Base-by-base conservation (phyloP, 2,888 invertebrate species). In the Tuberolachnus salignus region DNA sequence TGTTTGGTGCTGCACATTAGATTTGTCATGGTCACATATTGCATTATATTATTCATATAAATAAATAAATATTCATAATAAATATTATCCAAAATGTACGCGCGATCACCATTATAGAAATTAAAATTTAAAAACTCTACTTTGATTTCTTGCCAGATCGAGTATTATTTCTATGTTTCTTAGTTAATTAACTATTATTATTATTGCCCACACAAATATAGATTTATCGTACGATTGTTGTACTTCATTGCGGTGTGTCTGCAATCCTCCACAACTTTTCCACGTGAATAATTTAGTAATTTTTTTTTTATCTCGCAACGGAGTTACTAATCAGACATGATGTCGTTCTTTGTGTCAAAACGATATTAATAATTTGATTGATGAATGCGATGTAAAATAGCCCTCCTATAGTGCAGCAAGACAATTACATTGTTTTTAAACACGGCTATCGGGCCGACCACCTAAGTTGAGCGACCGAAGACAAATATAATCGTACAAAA, bases 341-440 rank as follows among this genome's bases (percentile, higher is more conserved):
- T 44, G 23, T 55, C 19, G 55, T 67, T 49, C 57, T 55, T 75
- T 67, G 66, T 67, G 49, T 55, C 46, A 75, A 57, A 75, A 55
- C 55, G 19, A 67, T 67, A 75, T 57, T 46, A 66, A 57, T 55
- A 55, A 53, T 57, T 55, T 57, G 66, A 67, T 67, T 67, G 66
- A 75, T 75, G 75, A 67, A 67, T 57, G 26, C 34, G 3, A 34
- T 49, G 46, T 19, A 67, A 75, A 75, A 75, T 46, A 34, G 66
- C 75, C 46, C 66, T 46, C 75, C 66, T 66, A 49, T 23, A 16
- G 75, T 19, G 57, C 10, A 59, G 63, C 44, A 57, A 21, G 46
- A 75, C 34, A 67, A 75, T 75, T 46, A 57, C 66, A 75, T 66
- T 75, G 66, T 75, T 67, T 75, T 67, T 75, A 66, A 67, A 66